phyloP scores from a whole-genome alignment of 1,140 invertebrate species.

The Drosophila setifemur region DNA sequence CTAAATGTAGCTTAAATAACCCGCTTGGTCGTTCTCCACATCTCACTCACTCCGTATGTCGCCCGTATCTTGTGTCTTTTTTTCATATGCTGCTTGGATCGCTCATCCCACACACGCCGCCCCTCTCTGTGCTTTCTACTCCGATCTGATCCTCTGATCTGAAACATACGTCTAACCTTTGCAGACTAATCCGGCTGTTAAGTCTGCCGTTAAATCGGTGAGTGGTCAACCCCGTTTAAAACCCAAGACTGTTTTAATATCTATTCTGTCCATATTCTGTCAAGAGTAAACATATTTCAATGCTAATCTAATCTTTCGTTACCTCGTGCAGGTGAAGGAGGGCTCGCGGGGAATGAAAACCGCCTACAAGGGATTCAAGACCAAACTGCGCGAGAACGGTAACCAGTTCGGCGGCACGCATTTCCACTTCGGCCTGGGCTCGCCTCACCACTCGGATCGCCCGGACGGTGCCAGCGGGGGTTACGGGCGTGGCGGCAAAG shows the following conservation, averaged over 20 bases:
- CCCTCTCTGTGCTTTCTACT: slow-evolving; percentile 60
- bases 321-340: slow-evolving; percentile 87
- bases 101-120: slow-evolving; percentile 35
- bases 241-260: not conserved
- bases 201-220: slow-evolving; percentile 91
- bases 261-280: not conserved
- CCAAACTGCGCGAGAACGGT: slow-evolving; percentile 84
- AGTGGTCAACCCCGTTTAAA: slow-evolving; percentile 78
- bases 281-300: not conserved
- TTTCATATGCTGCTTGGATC: slow-evolving; percentile 72
- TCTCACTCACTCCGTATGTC: slow-evolving; percentile 46
- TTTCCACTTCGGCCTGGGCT: slow-evolving; percentile 71
- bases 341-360: slow-evolving; percentile 89
- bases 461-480: slow-evolving; percentile 80
- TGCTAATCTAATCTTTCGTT: not conserved
- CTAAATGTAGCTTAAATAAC: slow-evolving; percentile 31
- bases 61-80: slow-evolving; percentile 50
- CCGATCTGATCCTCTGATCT: slow-evolving; percentile 22
- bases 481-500: slow-evolving; percentile 51
- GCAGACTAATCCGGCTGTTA: slow-evolving; percentile 91
- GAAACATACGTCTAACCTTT: slow-evolving; percentile 81
- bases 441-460: slow-evolving; percentile 82
- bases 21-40: slow-evolving; percentile 10
- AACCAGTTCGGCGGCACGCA: slow-evolving; percentile 65
- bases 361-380: slow-evolving; percentile 88